Conservation (phyloP, 2,113 vertebrate species). For the Erythrocebus patas region DNA sequence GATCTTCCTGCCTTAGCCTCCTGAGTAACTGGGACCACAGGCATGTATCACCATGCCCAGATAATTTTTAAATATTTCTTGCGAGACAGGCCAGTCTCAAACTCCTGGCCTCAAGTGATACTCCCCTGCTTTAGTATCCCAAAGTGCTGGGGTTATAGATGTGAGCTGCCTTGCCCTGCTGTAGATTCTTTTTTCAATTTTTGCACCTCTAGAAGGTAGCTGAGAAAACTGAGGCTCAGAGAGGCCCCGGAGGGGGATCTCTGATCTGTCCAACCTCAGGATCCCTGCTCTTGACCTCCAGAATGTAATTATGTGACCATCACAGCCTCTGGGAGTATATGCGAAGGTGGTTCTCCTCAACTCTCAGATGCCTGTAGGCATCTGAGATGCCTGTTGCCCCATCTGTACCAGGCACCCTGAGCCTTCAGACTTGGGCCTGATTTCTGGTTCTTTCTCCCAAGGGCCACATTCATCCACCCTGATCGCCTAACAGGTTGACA, state of each 20-base stretch:
- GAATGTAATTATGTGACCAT: not conserved
- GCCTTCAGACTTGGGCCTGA: not conserved
- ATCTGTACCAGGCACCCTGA: not conserved
- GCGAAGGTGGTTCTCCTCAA: not conserved
- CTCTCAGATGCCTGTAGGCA: no score
- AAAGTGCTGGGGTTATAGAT: no score
- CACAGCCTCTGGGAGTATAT: accelerated
- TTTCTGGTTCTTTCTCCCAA: not conserved
- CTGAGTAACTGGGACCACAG: no score
- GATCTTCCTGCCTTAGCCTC: no score
- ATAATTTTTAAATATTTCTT: no score
- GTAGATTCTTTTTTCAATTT: not conserved
- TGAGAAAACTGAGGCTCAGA: not conserved
- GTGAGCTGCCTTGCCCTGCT: no score
- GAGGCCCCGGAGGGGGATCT: accelerated
- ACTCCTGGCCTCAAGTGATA: no score
- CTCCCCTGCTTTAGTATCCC: no score
- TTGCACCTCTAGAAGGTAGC: not conserved
- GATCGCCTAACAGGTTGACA: not conserved
- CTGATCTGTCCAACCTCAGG: not conserved
- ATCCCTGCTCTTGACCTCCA: not conserved
- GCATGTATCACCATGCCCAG: no score
- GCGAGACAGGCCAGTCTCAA: no score
- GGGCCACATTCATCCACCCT: not conserved
- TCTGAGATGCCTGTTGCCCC: no score